phyloP scores from a whole-genome alignment of 2,113 vertebrate genomes.

The Sarotherodon lohbergeri region DNA sequence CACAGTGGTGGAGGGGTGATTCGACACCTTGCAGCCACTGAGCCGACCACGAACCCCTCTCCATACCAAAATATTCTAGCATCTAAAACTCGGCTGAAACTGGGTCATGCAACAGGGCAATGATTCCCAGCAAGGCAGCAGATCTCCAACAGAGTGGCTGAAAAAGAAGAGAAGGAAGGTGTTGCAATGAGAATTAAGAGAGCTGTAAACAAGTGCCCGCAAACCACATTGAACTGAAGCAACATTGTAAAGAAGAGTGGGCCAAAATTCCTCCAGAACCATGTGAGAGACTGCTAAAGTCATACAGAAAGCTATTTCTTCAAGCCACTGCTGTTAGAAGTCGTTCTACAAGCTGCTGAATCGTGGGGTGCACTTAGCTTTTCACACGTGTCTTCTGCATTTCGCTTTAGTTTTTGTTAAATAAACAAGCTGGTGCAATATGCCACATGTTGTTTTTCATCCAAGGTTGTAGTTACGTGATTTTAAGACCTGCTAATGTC shows the following conservation, averaged over 20 bases:
- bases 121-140: not conserved
- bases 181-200: not conserved
- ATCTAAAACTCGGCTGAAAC: not conserved
- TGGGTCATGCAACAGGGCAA: not conserved
- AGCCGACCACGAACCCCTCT: not conserved
- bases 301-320: not conserved
- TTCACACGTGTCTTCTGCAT: not conserved
- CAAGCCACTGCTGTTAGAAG: not conserved
- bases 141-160: not conserved
- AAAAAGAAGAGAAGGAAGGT: not conserved
- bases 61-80: not conserved
- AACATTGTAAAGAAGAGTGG: not conserved
- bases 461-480: not conserved
- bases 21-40: not conserved
- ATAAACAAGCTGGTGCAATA: not conserved
- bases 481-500: not conserved
- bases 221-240: not conserved
- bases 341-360: not conserved
- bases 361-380: not conserved
- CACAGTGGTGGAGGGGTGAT: not conserved
- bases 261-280: not conserved
- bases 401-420: not conserved
- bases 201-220: not conserved
- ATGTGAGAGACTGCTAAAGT: not conserved
- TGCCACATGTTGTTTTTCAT: not conserved